A percentile compares a stretch with the other conserved stretches of the same genome.
These are phyloP conservation scores for Zoanthus solanderi DNA, from an alignment of 92 coral and sea anemone species.

Conservation along the genomic window DNA sequence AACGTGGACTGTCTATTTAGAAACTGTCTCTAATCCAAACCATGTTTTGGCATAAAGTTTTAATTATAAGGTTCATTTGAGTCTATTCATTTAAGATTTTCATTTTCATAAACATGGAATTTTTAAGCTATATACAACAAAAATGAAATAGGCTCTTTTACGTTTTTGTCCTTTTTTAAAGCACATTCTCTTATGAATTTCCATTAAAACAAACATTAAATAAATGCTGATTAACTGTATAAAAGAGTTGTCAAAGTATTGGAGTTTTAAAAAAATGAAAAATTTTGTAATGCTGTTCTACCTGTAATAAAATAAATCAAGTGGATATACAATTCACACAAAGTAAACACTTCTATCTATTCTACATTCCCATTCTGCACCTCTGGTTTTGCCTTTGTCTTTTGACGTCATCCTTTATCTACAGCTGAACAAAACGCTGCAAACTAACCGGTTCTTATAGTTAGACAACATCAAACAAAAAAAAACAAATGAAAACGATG, in stretches of 20 bases:
- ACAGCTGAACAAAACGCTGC: slow-evolving; percentile 44
- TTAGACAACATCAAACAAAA: slow-evolving; percentile 31
- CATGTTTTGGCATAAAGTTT: too few relatives aligned
- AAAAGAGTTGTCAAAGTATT: not conserved
- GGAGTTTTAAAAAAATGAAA: not conserved
- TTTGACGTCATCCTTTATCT: slow-evolving; percentile 46
- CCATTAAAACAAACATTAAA: too few relatives aligned
- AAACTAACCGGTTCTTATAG: slow-evolving; percentile 41
- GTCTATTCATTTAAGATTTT: too few relatives aligned
- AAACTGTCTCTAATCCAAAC: too few relatives aligned
- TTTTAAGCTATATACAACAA: too few relatives aligned
- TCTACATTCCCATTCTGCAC: slow-evolving; percentile 47
- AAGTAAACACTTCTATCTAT: slow-evolving; percentile 19
- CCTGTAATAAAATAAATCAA: not conserved
- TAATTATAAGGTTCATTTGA: too few relatives aligned
- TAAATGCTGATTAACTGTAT: too few relatives aligned
- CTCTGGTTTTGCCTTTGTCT: slow-evolving; percentile 42
- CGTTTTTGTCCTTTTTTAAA: too few relatives aligned
- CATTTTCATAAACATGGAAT: too few relatives aligned
- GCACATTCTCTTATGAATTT: too few relatives aligned
- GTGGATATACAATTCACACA: not conserved
- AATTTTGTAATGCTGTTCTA: not conserved
- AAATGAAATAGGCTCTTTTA: too few relatives aligned
- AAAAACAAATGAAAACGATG: slow-evolving; percentile 12
- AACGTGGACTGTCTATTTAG: too few relatives aligned